Base-by-base conservation (phyloP, 2,113 vertebrate genomes). In the Blennius ocellaris region DNA sequence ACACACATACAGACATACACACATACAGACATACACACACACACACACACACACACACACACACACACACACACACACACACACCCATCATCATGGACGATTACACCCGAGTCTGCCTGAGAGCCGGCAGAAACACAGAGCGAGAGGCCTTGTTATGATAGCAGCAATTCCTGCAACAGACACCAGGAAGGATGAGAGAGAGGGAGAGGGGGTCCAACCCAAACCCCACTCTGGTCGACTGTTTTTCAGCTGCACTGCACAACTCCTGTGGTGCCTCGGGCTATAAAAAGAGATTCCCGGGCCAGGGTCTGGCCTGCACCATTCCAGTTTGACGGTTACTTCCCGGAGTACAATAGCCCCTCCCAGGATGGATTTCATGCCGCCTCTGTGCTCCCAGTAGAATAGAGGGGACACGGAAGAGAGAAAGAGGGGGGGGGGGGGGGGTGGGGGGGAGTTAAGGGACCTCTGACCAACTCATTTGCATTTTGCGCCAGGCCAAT, bases 351-450 rank as follows among this genome's bases (percentile, higher is more conserved):
- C 83, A 87, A 84, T 58, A 68, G 85, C 82, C 77, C 84, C 85
- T 89, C 88, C 88, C 76, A 49, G 83, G 87, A 87, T 86, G 87
- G 78, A 88, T 87, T 88, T 92, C 89, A 91, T 43, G 47, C 85
- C 83, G 87, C 72, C 69, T 80, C 73, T 71, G 48, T 69, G 49
- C 74, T 57, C 66, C 67, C 61, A 69, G 67, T 30, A 84, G 68
- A 87, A 82, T 49, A 69, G 63, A 80, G 73, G 75, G 68, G 72
- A 51, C 62, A 51, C 59, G 21, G 76, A 78, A 74, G 68, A 79
- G 54, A 71, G 70, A 68, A 76, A 67, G 54, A 74, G 64, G 69
- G 58, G 78, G 73, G 76, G 69, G 78, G 78, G 73, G n/a, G n/a
- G 64, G 69, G 58, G 78, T 70, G 76, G 69, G n/a, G n/a, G 76